phyloP scores from a whole-genome alignment of 1,140 invertebrate genomes.

The Antheraea mylitta region DNA sequence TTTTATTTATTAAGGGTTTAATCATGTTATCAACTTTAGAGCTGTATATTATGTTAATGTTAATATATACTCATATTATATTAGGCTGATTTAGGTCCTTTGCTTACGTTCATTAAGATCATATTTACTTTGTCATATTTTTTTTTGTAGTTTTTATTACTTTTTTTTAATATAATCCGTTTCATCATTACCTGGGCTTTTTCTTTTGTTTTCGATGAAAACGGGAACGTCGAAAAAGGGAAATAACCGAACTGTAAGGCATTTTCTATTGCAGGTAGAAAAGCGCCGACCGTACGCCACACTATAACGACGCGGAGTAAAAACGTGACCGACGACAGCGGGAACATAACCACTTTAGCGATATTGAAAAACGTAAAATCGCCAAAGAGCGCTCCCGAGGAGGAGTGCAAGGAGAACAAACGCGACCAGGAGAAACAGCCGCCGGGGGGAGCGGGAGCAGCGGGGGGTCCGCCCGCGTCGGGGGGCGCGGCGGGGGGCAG shows the following conservation, averaged over 20 bases:
- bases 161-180: conserved; percentile 6
- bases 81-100: background rate
- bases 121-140: conserved; percentile 37
- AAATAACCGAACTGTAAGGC: conserved; percentile 40
- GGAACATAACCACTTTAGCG: conserved; percentile 46
- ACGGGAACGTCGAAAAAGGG: conserved; percentile 12
- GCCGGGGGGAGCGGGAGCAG: background rate
- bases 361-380: conserved; percentile 58
- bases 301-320: conserved; percentile 66
- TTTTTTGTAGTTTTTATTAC: conserved; percentile 35
- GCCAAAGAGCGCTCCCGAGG: conserved; percentile 19
- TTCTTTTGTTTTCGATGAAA: conserved; percentile 8
- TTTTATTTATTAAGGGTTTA: conserved; percentile 19
- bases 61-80: background rate
- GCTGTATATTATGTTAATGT: conserved; percentile 23
- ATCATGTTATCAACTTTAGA: conserved; percentile 22
- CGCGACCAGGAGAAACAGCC: conserved; percentile 8
- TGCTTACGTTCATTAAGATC: background rate
- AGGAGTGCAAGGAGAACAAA: conserved; percentile 55
- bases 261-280: conserved; percentile 63
- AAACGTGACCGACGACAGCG: conserved; percentile 52
- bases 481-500: conserved; percentile 33
- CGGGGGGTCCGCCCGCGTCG: conserved; percentile 36
- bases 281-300: conserved; percentile 39
- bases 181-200: conserved; percentile 12